A percentile compares a stretch with the other conserved stretches of the same genome.
Conservation (phyloP, 1,140 invertebrate genomes). For the Ostrea edulis region DNA sequence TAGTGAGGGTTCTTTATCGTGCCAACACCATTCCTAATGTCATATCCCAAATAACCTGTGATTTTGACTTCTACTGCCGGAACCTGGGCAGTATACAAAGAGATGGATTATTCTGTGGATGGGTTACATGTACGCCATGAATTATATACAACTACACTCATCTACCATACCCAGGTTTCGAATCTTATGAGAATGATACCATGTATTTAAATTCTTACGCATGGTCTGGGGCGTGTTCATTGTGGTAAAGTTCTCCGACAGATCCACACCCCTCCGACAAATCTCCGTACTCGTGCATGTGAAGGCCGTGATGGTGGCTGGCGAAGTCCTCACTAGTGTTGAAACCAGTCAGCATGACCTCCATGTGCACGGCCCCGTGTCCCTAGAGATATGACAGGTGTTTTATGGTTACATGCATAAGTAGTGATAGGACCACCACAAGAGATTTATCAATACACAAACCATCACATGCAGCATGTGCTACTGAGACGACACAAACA, state of each 20-base stretch:
- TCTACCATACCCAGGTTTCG: neutral
- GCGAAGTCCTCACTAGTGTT: neutral
- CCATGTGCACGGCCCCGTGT: neutral
- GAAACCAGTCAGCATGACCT: neutral
- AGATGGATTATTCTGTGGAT: neutral
- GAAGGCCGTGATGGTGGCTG: neutral
- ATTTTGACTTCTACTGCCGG: neutral
- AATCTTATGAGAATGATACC: neutral
- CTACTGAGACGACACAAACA: too few species aligned
- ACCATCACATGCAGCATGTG: too few species aligned
- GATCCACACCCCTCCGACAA: slow-evolving; percentile 18
- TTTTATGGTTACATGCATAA: too few species aligned
- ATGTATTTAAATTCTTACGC: neutral
- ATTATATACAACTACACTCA: neutral
- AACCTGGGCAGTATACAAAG: neutral
- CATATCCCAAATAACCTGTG: too few species aligned
- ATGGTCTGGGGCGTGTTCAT: neutral
- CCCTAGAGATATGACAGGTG: neutral
- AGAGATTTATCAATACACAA: too few species aligned
- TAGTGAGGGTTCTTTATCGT: too few species aligned
- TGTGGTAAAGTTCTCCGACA: slow-evolving; percentile 1
- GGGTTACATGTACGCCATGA: too few species aligned
- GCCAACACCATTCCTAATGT: neutral
- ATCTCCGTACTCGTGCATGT: slow-evolving; percentile 39
- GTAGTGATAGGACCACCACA: neutral